Base-by-base conservation (phyloP, 2,113 vertebrate species). In the Strix aluco region DNA sequence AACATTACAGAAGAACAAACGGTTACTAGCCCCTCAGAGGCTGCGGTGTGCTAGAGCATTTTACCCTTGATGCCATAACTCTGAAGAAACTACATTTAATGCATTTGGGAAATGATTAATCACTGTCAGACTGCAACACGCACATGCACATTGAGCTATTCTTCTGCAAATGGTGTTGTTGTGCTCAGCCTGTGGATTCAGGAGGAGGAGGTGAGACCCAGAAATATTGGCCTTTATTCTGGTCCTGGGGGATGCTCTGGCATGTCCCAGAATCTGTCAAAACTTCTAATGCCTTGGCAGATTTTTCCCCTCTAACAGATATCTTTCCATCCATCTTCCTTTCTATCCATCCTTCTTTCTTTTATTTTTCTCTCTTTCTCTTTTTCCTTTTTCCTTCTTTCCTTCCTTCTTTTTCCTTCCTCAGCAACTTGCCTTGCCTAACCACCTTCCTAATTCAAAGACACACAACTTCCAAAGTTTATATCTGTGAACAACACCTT, bases 401-500 rank as follows among this genome's bases (percentile, higher is more conserved):
- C 5, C 55, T 75, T 63, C 15, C 12, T 82, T 70, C 32, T 77
- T 89, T 91, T 81, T 65, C 55, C 14, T 51, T 6, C 36, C 27
- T 77, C 40, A 49, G 21, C 6, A 29, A 70, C 73, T 92, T 92
- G 22, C 19, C 26, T 83, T 83, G 42, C 36, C 55, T 36, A 78
- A 10, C 21, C 57, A 84, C 59, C 86, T 95, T 87, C 62, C 23
- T 80, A 81, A 63, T 80, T 87, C 92, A 66, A 91, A 87, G 46
- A 34, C 26, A 77, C 10, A 1, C 81, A 82, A 40, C n/a, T 94
- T 70, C 66, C 66, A 90, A 80, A 89, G 81, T 91, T 92, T 91
- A 4, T 92, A 61, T 94, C 66, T 95, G 66, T 73, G 74, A 95
- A 92, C 65, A 93, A 77, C 62, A 89, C 74, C 86, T 84, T 87